phyloP scores from a whole-genome alignment of 2,797 vertebrate genomes.

The Dermochelys coriacea region DNA sequence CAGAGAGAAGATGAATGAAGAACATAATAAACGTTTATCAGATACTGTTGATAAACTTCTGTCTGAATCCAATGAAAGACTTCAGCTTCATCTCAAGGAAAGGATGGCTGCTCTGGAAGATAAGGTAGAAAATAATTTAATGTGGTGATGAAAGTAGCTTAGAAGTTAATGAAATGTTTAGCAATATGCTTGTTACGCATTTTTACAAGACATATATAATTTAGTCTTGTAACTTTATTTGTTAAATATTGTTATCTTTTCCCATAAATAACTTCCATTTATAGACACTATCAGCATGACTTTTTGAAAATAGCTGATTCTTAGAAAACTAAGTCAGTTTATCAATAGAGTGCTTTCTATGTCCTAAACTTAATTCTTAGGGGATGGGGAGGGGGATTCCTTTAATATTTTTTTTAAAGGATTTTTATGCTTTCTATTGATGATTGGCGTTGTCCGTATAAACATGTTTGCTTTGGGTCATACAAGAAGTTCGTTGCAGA shows the following conservation, averaged over 20 bases:
- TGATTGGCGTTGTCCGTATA: neutral
- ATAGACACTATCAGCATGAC: neutral
- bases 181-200: neutral
- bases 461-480: neutral
- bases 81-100: constrained; percentile 97
- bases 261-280: neutral
- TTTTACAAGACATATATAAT: neutral
- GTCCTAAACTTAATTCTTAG: neutral
- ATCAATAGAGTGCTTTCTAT: neutral
- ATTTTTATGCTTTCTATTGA: neutral
- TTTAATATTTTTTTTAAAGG: neutral
- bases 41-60: constrained; percentile 97
- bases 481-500: neutral
- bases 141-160: neutral
- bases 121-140: constrained; percentile 82
- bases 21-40: constrained; percentile 96
- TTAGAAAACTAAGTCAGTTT: neutral
- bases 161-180: neutral
- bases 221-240: neutral
- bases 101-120: constrained; percentile 97
- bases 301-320: neutral
- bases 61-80: constrained; percentile 96
- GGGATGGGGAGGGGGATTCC: neutral
- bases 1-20: constrained; percentile 98
- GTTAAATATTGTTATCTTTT: neutral